These are phyloP conservation scores for Eira barbara DNA, from an alignment of 2,113 vertebrate species.

Conservation along the genomic window DNA sequence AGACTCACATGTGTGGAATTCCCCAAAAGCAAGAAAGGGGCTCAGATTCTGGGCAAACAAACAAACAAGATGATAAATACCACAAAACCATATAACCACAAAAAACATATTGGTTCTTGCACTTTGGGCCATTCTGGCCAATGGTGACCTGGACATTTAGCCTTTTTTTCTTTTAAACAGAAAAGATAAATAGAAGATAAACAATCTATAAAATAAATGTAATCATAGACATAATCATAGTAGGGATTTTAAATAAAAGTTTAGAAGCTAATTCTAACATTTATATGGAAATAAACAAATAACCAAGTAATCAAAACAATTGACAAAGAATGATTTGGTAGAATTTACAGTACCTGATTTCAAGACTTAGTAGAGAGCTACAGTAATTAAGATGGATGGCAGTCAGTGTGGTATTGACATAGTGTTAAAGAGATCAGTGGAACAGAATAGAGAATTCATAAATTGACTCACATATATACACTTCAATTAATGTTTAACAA, in stretches of 20 bases:
- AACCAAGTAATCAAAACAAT: not conserved
- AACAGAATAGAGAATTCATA: not conserved
- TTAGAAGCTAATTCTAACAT: not conserved
- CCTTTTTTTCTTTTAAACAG: not conserved
- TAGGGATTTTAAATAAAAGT: not conserved
- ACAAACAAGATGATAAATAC: not conserved
- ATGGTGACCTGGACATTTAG: not conserved
- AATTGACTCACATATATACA: not conserved
- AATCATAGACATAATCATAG: not conserved
- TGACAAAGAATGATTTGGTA: not conserved
- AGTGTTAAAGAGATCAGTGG: not conserved
- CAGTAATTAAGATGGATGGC: not conserved
- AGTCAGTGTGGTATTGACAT: not conserved
- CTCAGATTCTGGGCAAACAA: not conserved
- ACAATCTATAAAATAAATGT: not conserved
- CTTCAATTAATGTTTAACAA: not conserved
- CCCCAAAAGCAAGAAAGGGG: not conserved
- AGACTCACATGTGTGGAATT: not conserved
- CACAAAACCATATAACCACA: not conserved
- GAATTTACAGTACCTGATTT: not conserved
- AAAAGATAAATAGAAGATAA: not conserved
- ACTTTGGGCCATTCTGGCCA: not conserved
- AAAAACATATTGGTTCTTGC: not conserved
- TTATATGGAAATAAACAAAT: not conserved
- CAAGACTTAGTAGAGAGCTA: not conserved